These are phyloP conservation scores for Trematocara marginatum DNA, from an alignment of 2,113 vertebrate genomes.

Conservation along the genomic window DNA sequence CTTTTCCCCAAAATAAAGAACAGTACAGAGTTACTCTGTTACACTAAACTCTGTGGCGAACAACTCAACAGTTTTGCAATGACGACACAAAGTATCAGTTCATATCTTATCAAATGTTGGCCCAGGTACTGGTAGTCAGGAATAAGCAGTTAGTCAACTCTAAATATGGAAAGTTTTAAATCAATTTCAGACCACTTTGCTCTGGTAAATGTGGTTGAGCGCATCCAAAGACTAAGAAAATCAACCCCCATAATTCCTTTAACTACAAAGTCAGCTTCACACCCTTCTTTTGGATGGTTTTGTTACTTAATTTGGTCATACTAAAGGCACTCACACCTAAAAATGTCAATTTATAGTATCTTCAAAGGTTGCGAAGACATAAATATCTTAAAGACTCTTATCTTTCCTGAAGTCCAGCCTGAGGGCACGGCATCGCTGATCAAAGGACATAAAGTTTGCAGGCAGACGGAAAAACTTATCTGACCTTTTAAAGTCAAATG, in stretches of 20 bases:
- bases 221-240: background rate
- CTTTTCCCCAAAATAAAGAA: background rate
- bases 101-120: background rate
- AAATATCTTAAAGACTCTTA: background rate
- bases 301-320: background rate
- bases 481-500: conserved; percentile 17
- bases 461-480: conserved; percentile 5
- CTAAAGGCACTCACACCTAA: background rate
- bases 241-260: background rate
- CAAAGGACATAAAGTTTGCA: background rate
- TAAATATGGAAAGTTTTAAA: background rate
- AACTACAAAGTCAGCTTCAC: background rate
- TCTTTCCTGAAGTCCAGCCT: background rate
- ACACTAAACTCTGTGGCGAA: background rate
- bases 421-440: background rate
- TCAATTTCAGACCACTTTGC: background rate
- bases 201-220: background rate
- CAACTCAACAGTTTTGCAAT: background rate
- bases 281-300: background rate
- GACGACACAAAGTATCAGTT: background rate
- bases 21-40: background rate
- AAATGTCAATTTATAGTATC: background rate
- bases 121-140: accelerated
- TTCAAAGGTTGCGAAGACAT: background rate
- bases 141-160: background rate